These are phyloP conservation scores for Sinocyclocheilus maitianheensis DNA, from an alignment of 2,113 vertebrate species.

Conservation along the genomic window DNA sequence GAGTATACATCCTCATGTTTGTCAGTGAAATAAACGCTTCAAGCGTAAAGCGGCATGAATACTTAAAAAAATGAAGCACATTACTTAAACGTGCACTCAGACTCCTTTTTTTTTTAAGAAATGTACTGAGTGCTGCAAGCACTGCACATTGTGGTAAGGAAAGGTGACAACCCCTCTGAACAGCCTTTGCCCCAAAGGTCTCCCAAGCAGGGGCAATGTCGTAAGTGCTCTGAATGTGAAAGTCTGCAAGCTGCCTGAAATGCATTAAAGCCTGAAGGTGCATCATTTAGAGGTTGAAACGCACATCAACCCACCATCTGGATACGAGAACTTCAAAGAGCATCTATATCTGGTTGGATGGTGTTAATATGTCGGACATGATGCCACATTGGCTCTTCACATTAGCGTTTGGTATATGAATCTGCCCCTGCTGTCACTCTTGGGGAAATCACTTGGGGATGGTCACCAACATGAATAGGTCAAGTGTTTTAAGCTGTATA, in stretches of 20 bases:
- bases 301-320: slow-evolving; percentile 54
- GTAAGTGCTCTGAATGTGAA: slow-evolving; percentile 68
- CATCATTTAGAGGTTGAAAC: slow-evolving; percentile 60
- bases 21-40: slow-evolving; percentile 49
- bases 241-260: slow-evolving; percentile 61
- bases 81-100: slow-evolving; percentile 52
- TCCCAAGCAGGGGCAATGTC: slow-evolving; percentile 62
- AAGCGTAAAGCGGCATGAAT: slow-evolving; percentile 45
- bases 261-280: slow-evolving; percentile 64
- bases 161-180: slow-evolving; percentile 63
- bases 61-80: slow-evolving; percentile 44
- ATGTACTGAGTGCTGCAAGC: slow-evolving; percentile 49
- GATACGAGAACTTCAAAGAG: slow-evolving; percentile 50
- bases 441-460: slow-evolving; percentile 7
- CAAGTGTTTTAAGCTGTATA: slow-evolving; percentile 67
- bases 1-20: slow-evolving; percentile 65
- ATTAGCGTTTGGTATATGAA: slow-evolving; percentile 17
- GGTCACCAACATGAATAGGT: slow-evolving; percentile 34
- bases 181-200: slow-evolving; percentile 67
- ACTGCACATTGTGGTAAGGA: slow-evolving; percentile 60
- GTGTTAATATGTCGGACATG: slow-evolving; percentile 41
- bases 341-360: slow-evolving; percentile 34
- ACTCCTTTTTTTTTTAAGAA: slow-evolving; percentile 29
- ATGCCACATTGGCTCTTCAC: slow-evolving; percentile 18
- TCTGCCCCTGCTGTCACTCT: slow-evolving; percentile 8